Conservation (phyloP, 2,113 vertebrate genomes). For the Pristiophorus japonicus region DNA sequence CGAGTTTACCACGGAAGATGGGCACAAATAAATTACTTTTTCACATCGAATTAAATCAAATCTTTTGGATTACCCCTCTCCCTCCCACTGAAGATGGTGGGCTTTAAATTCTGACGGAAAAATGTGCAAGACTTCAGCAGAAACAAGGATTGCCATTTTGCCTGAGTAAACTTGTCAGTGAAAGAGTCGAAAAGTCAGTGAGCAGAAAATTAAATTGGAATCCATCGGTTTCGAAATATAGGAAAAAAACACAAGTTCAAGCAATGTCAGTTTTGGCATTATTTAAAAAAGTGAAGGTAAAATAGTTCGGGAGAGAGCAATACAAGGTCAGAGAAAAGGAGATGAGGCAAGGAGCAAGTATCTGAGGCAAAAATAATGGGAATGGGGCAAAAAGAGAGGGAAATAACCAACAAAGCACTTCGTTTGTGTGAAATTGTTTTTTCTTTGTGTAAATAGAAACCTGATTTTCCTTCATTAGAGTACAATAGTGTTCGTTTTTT, state of each 20-base stretch:
- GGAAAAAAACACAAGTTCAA: neutral
- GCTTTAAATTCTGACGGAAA: neutral
- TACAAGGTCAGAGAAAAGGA: neutral
- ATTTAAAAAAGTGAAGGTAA: neutral
- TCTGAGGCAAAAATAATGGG: neutral
- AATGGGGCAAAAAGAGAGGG: neutral
- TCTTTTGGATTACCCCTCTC: neutral
- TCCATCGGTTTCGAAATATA: neutral
- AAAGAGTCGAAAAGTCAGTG: neutral
- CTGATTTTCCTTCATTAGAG: neutral
- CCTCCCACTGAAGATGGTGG: too few species aligned
- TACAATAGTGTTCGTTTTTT: neutral
- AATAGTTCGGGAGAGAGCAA: neutral
- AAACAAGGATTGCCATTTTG: neutral
- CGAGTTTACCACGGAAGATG: neutral
- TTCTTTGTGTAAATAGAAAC: neutral
- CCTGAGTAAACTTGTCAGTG: neutral
- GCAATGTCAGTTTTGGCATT: neutral
- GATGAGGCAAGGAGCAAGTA: neutral
- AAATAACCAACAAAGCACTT: neutral
- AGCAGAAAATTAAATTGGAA: neutral
- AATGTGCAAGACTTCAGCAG: neutral
- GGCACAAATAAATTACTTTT: neutral
- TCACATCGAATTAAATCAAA: neutral
- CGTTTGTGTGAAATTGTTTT: neutral